phyloP scores from a whole-genome alignment of 2,888 invertebrate genomes.

The Acrobasis suavella region DNA sequence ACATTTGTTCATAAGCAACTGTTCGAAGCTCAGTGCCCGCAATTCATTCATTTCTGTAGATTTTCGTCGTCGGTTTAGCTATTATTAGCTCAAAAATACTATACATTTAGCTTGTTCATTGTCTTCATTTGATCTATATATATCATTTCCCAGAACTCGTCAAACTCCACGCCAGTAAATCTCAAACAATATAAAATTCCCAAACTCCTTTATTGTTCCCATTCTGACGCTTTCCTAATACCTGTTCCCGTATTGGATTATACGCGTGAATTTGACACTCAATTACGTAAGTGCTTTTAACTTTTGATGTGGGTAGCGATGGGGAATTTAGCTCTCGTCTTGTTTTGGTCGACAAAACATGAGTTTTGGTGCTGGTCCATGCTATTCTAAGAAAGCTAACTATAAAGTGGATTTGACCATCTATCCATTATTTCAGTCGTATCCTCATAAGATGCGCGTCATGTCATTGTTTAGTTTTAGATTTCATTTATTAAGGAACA shows the following conservation, averaged over 20 bases:
- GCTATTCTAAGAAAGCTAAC: too few relatives aligned
- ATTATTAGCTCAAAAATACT: neutral
- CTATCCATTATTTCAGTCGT: too few relatives aligned
- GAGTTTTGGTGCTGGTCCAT: neutral
- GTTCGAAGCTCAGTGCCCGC: too few relatives aligned
- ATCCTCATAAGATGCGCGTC: too few relatives aligned
- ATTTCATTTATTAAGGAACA: too few relatives aligned
- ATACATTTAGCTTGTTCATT: neutral
- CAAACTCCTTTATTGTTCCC: constrained; percentile 13
- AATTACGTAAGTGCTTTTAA: constrained; percentile 15
- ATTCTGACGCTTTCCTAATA: constrained; percentile 6
- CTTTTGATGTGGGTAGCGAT: constrained; percentile 11
- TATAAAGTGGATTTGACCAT: too few relatives aligned
- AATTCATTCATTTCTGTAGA: too few relatives aligned
- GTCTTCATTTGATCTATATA: neutral
- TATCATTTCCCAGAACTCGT: neutral
- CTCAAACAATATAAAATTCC: constrained; percentile 10
- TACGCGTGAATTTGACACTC: constrained; percentile 17
- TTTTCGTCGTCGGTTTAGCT: neutral
- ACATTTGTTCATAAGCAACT: too few relatives aligned
- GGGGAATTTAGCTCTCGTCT: constrained; percentile 7
- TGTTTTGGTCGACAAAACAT: neutral
- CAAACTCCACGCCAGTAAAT: constrained; percentile 9
- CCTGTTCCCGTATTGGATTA: constrained; percentile 12
- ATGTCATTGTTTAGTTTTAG: too few relatives aligned